phyloP scores from a whole-genome alignment of 2,113 vertebrate species.

The Rhynchomys soricoides region DNA sequence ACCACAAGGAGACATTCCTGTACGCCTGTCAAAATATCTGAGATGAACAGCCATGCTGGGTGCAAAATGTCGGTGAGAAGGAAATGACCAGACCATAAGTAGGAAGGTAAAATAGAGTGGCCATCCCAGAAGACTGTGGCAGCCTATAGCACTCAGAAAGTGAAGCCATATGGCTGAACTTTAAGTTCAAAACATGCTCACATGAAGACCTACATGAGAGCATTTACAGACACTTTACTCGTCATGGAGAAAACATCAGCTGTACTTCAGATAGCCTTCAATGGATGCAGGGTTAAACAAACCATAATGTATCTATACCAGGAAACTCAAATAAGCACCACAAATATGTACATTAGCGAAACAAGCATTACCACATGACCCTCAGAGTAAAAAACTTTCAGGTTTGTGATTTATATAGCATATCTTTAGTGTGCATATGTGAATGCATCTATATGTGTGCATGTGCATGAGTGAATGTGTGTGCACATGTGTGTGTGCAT shows the following conservation, averaged over 20 bases:
- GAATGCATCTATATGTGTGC: background rate
- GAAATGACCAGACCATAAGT: background rate
- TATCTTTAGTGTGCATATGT: background rate
- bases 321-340: background rate
- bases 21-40: background rate
- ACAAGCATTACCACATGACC: background rate
- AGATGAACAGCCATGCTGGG: background rate
- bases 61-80: background rate
- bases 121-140: background rate
- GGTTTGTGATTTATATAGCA: background rate
- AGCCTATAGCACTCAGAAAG: background rate
- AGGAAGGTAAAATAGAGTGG: background rate
- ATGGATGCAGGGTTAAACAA: background rate
- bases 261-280: background rate
- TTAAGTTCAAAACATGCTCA: background rate
- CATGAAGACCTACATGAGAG: background rate
- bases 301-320: background rate
- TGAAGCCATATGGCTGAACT: background rate
- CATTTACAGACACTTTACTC: background rate
- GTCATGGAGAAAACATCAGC: background rate
- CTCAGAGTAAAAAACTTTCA: background rate
- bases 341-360: background rate
- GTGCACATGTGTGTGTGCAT: background rate
- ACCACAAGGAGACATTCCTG: background rate
- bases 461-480: too few species aligned